Conservation (phyloP, 2,113 vertebrate species). For the Porphyrio hochstetteri region DNA sequence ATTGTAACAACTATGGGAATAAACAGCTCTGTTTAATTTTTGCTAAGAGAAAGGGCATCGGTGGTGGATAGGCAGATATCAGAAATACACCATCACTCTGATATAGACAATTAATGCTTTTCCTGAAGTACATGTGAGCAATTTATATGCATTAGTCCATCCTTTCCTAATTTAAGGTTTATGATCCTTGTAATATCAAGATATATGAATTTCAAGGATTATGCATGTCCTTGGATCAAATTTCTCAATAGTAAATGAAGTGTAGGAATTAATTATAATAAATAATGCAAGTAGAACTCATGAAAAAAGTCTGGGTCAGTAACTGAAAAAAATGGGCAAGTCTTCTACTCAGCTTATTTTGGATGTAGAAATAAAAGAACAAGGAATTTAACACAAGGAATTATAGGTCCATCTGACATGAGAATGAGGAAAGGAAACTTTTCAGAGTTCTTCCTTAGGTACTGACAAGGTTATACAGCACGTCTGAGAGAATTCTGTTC, state of each 20-base stretch:
- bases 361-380: neutral
- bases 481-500: neutral
- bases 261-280: constrained; percentile 74
- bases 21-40: constrained; percentile 22
- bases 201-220: constrained; percentile 72
- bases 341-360: constrained; percentile 2
- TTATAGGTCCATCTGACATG: neutral
- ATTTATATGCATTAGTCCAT: constrained; percentile 49
- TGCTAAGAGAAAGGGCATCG: neutral
- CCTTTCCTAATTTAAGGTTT: constrained; percentile 74
- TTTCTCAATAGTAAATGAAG: constrained; percentile 66
- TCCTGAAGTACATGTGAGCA: constrained; percentile 34
- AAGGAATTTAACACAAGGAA: neutral
- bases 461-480: neutral
- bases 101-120: constrained; percentile 8
- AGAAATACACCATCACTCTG: neutral
- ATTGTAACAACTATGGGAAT: neutral
- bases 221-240: constrained; percentile 65
- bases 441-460: neutral
- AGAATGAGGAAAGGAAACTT: neutral
- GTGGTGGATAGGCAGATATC: neutral
- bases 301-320: neutral
- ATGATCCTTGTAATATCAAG: constrained; percentile 77
- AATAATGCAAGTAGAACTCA: constrained; percentile 29
- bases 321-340: constrained; percentile 34